phyloP scores from a whole-genome alignment of 2,888 invertebrate genomes.

The Callyntrura sp. region DNA sequence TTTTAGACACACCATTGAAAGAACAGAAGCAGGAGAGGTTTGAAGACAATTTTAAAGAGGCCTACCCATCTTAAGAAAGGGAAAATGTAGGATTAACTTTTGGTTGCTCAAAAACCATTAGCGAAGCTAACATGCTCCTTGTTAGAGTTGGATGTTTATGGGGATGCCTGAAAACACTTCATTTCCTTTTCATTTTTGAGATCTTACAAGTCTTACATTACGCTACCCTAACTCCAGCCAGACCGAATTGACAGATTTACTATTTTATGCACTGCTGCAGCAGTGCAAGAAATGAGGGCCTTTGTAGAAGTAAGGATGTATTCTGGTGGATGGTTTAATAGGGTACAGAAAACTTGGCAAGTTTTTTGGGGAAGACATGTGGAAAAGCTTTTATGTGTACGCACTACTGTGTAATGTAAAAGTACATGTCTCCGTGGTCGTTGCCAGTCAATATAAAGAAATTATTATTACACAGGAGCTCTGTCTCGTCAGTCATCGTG shows the following conservation, averaged over 20 bases:
- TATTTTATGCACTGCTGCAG: neutral
- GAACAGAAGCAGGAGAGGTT: neutral
- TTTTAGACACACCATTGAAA: neutral
- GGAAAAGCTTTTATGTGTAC: neutral
- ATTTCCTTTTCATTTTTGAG: constrained; percentile 35
- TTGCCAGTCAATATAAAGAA: constrained; percentile 20
- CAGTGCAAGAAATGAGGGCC: neutral
- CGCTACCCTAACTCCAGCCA: constrained; percentile 16
- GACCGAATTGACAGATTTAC: constrained; percentile 71
- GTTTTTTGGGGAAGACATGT: neutral
- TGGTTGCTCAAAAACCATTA: constrained; percentile 1
- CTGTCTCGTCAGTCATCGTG: constrained; percentile 59
- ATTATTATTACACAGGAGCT: constrained; percentile 58
- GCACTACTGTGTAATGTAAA: too few species aligned
- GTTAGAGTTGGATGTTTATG: constrained; percentile 47
- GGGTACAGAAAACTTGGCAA: neutral
- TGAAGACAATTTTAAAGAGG: neutral
- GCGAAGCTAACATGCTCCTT: constrained; percentile 12
- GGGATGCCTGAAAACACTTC: constrained; percentile 7
- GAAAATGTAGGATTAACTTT: neutral
- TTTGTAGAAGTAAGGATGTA: neutral
- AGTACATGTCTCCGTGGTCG: neutral
- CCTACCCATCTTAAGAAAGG: neutral
- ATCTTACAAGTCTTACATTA: neutral
- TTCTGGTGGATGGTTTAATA: neutral